Evolutionary conservation across 2,888 invertebrate genomes (phyloP).

Genomic region (Aquatica leii): DNA sequence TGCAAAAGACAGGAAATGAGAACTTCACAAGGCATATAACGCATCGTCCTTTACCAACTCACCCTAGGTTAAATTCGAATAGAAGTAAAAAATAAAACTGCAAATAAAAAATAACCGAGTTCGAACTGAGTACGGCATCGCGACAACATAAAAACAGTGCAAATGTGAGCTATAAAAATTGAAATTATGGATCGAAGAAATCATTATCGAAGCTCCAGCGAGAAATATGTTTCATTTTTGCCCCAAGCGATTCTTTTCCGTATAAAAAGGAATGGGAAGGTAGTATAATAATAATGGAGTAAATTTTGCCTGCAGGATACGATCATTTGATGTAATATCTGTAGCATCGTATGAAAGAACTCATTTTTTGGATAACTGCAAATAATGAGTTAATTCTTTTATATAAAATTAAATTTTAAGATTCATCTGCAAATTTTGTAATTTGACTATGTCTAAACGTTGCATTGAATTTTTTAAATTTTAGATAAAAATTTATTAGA

Average conservation of each 20-base stretch:
- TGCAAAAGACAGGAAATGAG: conserved; percentile 38
- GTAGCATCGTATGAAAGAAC: conserved; percentile 23
- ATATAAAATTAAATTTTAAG: no score
- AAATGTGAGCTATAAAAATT: conserved; percentile 37
- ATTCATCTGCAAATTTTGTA: no score
- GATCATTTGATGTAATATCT: conserved; percentile 29
- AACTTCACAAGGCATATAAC: conserved; percentile 31
- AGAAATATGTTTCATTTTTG: conserved; percentile 37
- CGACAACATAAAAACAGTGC: conserved; percentile 37
- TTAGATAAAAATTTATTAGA: no score
- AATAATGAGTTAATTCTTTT: no score
- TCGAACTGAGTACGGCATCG: conserved; percentile 31
- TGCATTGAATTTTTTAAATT: no score
- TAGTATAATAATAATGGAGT: conserved; percentile 33
- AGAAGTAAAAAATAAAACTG: conserved; percentile 32
- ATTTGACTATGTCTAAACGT: no score
- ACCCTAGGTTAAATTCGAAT: conserved; percentile 26
- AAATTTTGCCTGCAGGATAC: conserved; percentile 33
- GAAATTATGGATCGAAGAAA: conserved; percentile 39
- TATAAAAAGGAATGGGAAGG: conserved; percentile 30
- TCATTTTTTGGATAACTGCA: conserved; percentile 24
- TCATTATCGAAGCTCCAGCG: conserved; percentile 34
- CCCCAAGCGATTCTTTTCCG: conserved; percentile 28
- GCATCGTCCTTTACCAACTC: conserved; percentile 35
- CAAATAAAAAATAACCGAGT: conserved; percentile 36